phyloP scores from a whole-genome alignment of 2,888 invertebrate genomes.

The Rotaria socialis region DNA sequence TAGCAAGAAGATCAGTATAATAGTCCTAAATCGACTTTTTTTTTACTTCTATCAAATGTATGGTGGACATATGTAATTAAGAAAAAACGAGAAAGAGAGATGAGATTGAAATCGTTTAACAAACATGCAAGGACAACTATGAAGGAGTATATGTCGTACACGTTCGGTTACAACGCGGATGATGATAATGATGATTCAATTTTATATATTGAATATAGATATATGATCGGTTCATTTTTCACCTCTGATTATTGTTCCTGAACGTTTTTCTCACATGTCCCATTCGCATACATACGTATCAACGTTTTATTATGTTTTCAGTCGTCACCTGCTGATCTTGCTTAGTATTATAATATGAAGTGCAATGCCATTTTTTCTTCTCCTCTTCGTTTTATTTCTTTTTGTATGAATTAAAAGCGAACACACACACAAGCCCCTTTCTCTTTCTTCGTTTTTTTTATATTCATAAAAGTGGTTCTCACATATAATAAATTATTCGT shows the following conservation, averaged over 20 bases:
- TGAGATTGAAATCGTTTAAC: conserved; percentile 26
- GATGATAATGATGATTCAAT: conserved; percentile 32
- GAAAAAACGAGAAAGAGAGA: background rate
- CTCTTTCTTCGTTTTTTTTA: background rate
- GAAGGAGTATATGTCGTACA: background rate
- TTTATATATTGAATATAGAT: background rate
- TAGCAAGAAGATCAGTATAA: conserved; percentile 29
- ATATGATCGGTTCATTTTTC: conserved; percentile 5
- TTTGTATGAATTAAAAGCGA: conserved; percentile 13
- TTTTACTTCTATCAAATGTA: background rate
- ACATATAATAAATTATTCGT: conserved; percentile 26
- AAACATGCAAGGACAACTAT: conserved; percentile 18
- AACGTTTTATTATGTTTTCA: background rate
- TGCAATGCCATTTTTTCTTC: conserved; percentile 7
- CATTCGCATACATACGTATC: background rate
- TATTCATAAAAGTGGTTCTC: conserved; percentile 26
- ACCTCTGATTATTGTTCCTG: background rate
- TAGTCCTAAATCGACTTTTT: conserved; percentile 29
- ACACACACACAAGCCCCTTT: background rate
- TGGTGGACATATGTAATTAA: conserved; percentile 20
- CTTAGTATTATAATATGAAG: conserved; percentile 9
- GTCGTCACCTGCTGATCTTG: background rate
- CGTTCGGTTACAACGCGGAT: background rate
- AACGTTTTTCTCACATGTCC: conserved; percentile 1
- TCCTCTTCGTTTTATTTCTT: background rate